Percentiles rank a stretch among this genome's conserved stretches.
Conservation (phyloP, 2,113 vertebrate genomes). For the Pogonocichla stellata region DNA sequence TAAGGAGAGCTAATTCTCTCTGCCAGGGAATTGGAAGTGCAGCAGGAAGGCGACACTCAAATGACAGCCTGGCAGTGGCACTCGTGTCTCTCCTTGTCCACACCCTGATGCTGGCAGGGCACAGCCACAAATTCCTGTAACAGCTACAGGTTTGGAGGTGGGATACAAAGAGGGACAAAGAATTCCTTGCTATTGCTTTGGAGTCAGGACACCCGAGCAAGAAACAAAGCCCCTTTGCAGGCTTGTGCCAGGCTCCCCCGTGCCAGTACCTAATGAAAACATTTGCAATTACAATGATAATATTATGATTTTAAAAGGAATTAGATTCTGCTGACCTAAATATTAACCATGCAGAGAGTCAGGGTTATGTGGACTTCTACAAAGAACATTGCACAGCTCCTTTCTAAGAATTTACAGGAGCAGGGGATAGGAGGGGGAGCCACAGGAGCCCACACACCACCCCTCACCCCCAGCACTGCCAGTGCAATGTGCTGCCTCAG, state of each 20-base stretch:
- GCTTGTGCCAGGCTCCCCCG: slow-evolving; percentile 5
- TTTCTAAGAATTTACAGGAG: not conserved
- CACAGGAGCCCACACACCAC: not conserved
- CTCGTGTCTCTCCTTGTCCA: fast-evolving
- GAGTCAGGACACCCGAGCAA: fast-evolving
- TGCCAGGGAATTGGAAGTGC: not conserved
- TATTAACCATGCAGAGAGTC: not conserved
- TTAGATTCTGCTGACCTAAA: slow-evolving; percentile 52
- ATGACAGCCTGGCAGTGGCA: not conserved
- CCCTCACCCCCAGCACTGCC: not conserved
- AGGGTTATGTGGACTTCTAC: not conserved
- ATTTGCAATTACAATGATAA: slow-evolving; percentile 41
- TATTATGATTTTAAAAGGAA: slow-evolving; percentile 36
- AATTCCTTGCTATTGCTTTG: not conserved
- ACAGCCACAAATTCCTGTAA: not conserved
- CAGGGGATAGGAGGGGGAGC: not conserved
- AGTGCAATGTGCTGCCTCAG: not conserved
- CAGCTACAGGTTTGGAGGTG: not conserved
- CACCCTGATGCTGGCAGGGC: not conserved
- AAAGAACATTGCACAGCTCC: not conserved
- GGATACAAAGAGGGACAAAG: not conserved
- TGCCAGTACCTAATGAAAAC: not conserved
- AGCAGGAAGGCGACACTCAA: not conserved
- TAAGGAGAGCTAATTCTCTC: not conserved
- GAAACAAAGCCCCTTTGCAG: not conserved